phyloP scores from a whole-genome alignment of 1,140 invertebrate species.

The Musca domestica region DNA sequence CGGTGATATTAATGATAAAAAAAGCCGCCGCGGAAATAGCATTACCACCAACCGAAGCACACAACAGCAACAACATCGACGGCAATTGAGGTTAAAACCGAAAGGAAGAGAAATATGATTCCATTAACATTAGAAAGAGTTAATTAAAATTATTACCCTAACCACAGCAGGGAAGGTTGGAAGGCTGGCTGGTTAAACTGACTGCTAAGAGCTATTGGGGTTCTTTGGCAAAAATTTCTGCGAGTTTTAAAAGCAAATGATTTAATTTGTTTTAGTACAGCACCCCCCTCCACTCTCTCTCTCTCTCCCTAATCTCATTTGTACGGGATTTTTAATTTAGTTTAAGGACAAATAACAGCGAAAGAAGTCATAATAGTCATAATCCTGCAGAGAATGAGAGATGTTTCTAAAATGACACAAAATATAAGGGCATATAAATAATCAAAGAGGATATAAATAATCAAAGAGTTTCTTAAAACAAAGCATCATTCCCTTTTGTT shows the following conservation, averaged over 20 bases:
- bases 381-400: background rate
- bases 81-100: constrained; percentile 8
- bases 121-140: constrained; percentile 15
- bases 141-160: constrained; percentile 21
- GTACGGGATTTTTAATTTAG: background rate
- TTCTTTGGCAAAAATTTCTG: too few relatives aligned
- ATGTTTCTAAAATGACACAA: too few relatives aligned
- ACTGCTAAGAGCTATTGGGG: too few relatives aligned
- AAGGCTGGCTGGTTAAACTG: too few relatives aligned
- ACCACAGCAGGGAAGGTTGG: too few relatives aligned
- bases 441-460: background rate
- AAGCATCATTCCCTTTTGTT: background rate
- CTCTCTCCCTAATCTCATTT: too few relatives aligned
- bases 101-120: constrained; percentile 12
- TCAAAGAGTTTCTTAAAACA: background rate
- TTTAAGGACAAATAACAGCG: too few relatives aligned
- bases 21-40: background rate
- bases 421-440: background rate
- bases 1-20: constrained; percentile 8
- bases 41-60: background rate
- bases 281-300: background rate
- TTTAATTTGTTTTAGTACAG: too few relatives aligned
- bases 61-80: background rate
- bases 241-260: too few relatives aligned
- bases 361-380: background rate